phyloP scores from a whole-genome alignment of 2,888 invertebrate species.

The Drosophila paranaensis region DNA sequence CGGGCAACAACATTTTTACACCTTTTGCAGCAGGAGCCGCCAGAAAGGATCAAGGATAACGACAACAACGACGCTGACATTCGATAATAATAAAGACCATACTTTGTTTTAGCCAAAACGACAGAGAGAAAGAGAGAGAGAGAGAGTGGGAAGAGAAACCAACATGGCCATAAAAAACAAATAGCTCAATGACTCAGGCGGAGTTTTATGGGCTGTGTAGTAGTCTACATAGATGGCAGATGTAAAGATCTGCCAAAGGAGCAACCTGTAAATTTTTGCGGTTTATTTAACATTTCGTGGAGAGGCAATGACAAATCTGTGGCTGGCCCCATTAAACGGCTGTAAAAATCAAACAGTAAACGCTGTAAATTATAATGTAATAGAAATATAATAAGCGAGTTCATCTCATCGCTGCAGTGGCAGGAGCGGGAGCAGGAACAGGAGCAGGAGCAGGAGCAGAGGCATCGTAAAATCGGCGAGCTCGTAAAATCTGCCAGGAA shows the following conservation, averaged over 20 bases:
- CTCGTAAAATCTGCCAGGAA: slow-evolving; percentile 56
- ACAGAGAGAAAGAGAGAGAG: neutral
- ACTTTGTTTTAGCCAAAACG: slow-evolving; percentile 43
- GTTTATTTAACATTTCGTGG: slow-evolving; percentile 50
- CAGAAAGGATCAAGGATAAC: slow-evolving; percentile 60
- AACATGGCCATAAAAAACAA: slow-evolving; percentile 57
- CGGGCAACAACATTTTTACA: slow-evolving; percentile 67
- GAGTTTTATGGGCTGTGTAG: slow-evolving; percentile 55
- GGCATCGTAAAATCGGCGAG: slow-evolving; percentile 52
- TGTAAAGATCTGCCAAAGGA: slow-evolving; percentile 28
- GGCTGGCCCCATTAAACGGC: slow-evolving; percentile 52
- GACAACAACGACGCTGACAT: slow-evolving; percentile 44
- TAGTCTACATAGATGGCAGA: slow-evolving; percentile 17
- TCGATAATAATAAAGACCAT: slow-evolving; percentile 57
- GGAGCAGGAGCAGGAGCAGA: slow-evolving; percentile 31
- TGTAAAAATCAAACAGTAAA: slow-evolving; percentile 67
- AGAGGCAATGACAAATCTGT: slow-evolving; percentile 66
- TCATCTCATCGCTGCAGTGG: slow-evolving; percentile 40
- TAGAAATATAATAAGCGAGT: slow-evolving; percentile 74
- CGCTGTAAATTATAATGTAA: slow-evolving; percentile 75
- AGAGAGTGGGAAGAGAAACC: neutral
- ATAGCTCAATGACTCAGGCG: slow-evolving; percentile 66
- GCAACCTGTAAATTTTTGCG: slow-evolving; percentile 34
- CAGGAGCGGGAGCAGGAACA: slow-evolving; percentile 22
- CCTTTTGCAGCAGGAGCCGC: slow-evolving; percentile 61